Conservation (phyloP, 2,797 vertebrate genomes). For the Argya squamiceps region DNA sequence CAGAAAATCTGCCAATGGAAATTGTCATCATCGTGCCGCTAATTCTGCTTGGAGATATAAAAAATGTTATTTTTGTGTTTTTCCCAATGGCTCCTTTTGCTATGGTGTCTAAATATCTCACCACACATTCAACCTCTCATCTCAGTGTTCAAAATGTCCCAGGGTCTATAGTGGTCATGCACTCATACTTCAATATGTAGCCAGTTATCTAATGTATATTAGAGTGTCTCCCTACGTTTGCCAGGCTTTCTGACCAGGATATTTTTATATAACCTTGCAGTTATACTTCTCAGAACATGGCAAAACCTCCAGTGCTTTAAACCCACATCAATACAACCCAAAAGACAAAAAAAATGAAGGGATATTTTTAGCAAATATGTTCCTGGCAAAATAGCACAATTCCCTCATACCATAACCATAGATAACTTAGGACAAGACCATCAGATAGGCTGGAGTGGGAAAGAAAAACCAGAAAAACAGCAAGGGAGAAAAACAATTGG, state of each 20-base stretch:
- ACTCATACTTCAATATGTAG: background rate
- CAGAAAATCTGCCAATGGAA: background rate
- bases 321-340: background rate
- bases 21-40: fast-evolving
- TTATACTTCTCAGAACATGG: background rate
- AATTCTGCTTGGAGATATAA: background rate
- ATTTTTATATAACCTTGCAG: background rate
- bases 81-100: background rate
- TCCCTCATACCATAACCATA: background rate
- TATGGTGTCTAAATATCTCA: background rate
- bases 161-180: background rate
- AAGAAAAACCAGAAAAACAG: background rate
- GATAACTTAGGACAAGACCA: background rate
- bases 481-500: background rate
- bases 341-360: background rate
- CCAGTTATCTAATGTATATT: background rate
- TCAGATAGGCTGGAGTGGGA: background rate
- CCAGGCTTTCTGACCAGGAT: background rate
- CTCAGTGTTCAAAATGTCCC: background rate
- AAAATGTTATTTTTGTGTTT: background rate
- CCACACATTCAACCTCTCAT: background rate
- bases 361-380: background rate
- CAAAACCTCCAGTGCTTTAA: background rate
- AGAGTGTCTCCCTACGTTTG: background rate
- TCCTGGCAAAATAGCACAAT: background rate